Base-by-base conservation (phyloP, 2,888 invertebrate genomes). In the Dryocosmus kuriphilus region DNA sequence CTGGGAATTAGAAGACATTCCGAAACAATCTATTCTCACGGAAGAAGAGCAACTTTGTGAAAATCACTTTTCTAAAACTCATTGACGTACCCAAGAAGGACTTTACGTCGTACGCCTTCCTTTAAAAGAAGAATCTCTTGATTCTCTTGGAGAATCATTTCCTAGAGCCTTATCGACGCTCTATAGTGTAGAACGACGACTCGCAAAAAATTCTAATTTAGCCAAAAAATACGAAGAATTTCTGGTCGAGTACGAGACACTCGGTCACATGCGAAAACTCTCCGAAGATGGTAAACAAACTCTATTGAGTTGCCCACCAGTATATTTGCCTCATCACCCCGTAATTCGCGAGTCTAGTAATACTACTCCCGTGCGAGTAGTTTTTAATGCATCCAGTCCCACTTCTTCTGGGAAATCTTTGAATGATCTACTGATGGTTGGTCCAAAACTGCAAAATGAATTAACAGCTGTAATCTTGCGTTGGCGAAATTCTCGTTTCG, bases 371-470 rank as follows among this genome's bases (percentile, higher is more conserved):
- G 32, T 8, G 7, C 32, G 32, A 6, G 32, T 32, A 32, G 32
- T 32, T 32, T 32, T 32, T n/a, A n/a, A n/a, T n/a, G n/a, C n/a
- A n/a, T n/a, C n/a, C n/a, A n/a, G n/a, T n/a, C n/a, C n/a, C n/a
- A n/a, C n/a, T n/a, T n/a, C n/a, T n/a, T n/a, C n/a, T n/a, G n/a
- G n/a, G n/a, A n/a, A n/a, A n/a, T n/a, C n/a, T n/a, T n/a, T n/a
- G n/a, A n/a, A n/a, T n/a, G n/a, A n/a, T n/a, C n/a, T n/a, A n/a
- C 77, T 80, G 0, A 75, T 82, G 67, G 82, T 85, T 4, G 89
- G 90, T 1, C 88, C 91, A 0, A 84, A 80, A 0, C 61, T 90
- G 0, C 89, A 91, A 73, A 83, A 86, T 4, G 88, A 89, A 8
- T 78, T 91, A 0, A 82, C 87, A 51, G 74, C 82, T n/a, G 85